Evolutionary conservation across 2,113 vertebrate genomes (phyloP).

Genomic region (Ancistrus triradiatus): DNA sequence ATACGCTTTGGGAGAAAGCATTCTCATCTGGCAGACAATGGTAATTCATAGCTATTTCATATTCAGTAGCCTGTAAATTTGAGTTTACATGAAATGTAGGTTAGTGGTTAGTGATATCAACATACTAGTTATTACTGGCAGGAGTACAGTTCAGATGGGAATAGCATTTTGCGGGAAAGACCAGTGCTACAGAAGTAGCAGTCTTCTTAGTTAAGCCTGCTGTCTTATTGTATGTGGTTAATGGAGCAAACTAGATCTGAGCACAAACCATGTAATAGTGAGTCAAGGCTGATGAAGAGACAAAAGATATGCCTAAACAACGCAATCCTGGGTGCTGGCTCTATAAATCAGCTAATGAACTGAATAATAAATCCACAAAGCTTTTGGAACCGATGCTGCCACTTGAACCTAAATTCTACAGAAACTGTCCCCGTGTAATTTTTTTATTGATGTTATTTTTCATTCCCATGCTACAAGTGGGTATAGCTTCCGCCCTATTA

Average conservation of each 20-base stretch:
- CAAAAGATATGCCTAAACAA: too few species aligned
- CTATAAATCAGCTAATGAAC: constrained; percentile 9
- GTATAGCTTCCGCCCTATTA: constrained; percentile 12
- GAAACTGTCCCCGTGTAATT: constrained; percentile 7
- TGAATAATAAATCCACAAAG: constrained; percentile 12
- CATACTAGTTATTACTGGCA: background rate
- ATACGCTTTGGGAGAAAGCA: too few species aligned
- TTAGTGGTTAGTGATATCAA: too few species aligned
- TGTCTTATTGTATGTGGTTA: background rate
- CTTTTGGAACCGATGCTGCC: background rate
- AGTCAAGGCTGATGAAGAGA: too few species aligned
- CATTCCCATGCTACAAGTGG: constrained; percentile 8
- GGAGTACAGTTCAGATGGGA: background rate
- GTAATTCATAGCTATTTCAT: too few species aligned
- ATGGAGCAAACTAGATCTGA: background rate
- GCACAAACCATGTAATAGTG: constrained; percentile 4
- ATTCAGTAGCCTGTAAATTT: too few species aligned
- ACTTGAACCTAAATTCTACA: constrained; percentile 12
- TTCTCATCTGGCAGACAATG: too few species aligned
- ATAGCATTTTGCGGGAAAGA: background rate
- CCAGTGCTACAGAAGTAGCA: background rate
- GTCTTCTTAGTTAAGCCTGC: background rate
- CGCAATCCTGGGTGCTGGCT: background rate
- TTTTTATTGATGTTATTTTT: background rate
- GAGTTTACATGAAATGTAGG: too few species aligned